These are phyloP conservation scores for Tribolium castaneum DNA, from an alignment of 1,140 invertebrate genomes.

Conservation along the genomic window DNA sequence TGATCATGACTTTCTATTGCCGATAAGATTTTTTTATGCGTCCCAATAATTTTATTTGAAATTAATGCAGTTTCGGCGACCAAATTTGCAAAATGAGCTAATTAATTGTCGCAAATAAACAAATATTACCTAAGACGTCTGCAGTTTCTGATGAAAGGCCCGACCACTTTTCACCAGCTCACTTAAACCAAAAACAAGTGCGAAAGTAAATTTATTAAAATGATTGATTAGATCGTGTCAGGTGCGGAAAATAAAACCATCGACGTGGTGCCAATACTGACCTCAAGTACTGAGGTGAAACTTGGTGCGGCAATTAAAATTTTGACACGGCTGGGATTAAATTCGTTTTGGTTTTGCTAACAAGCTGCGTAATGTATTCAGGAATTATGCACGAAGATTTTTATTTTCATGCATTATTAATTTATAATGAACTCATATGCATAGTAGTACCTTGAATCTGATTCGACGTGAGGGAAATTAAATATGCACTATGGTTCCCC, in stretches of 20 bases:
- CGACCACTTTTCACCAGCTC: neutral
- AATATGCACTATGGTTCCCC: slow-evolving; percentile 27
- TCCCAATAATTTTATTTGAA: neutral
- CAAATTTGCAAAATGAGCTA: neutral
- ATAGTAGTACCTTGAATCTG: slow-evolving; percentile 24
- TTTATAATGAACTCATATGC: slow-evolving; percentile 27
- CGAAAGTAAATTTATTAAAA: neutral
- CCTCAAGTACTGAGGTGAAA: slow-evolving; percentile 14
- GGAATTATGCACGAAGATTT: slow-evolving; percentile 31
- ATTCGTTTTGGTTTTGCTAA: slow-evolving; percentile 25
- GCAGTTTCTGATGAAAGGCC: neutral
- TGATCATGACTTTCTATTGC: neutral
- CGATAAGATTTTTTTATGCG: neutral
- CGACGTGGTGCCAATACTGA: neutral
- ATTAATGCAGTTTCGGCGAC: neutral
- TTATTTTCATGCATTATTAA: slow-evolving; percentile 34
- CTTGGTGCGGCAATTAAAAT: slow-evolving; percentile 17
- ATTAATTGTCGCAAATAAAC: neutral
- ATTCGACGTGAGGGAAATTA: slow-evolving; percentile 13
- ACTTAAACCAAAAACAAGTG: neutral
- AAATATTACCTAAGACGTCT: neutral
- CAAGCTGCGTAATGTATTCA: slow-evolving; percentile 31
- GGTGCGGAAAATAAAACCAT: neutral
- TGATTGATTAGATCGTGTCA: neutral
- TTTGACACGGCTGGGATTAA: slow-evolving; percentile 13